Evolutionary conservation across 2,888 invertebrate species (phyloP).

Genomic region (Drosophila incognita): DNA sequence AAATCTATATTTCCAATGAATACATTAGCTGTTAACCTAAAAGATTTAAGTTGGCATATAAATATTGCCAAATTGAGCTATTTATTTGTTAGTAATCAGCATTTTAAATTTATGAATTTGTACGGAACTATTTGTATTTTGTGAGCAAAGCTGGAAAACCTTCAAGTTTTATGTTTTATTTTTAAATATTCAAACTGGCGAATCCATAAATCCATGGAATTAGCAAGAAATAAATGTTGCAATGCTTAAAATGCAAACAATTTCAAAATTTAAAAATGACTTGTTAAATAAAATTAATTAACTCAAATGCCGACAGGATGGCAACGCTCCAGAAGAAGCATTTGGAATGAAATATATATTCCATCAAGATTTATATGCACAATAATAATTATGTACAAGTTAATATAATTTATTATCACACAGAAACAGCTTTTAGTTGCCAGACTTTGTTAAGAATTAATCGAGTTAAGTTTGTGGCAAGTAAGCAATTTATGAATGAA

Average conservation of each 20-base stretch:
- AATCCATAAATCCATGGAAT: no score
- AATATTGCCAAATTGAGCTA: not conserved
- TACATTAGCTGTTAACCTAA: no score
- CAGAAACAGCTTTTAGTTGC: not conserved
- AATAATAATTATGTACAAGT: not conserved
- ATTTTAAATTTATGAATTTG: no score
- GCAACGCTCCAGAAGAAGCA: not conserved
- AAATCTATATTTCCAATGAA: not conserved
- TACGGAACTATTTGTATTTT: no score
- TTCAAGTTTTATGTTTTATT: no score
- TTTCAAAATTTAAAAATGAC: not conserved
- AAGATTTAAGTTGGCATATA: not conserved
- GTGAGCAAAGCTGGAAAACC: no score
- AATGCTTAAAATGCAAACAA: no score
- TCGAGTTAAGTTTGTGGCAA: not conserved
- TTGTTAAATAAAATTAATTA: not conserved
- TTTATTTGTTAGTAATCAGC: fast-evolving
- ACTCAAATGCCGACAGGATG: not conserved
- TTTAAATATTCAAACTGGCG: no score
- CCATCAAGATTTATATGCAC: not conserved
- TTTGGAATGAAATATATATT: not conserved
- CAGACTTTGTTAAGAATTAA: not conserved
- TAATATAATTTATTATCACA: no score
- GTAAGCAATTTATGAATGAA: not conserved
- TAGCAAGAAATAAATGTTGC: no score